Evolutionary conservation across 2,113 vertebrate genomes (phyloP), one percentile per base, ranked within the genome.

Genomic region (Campylomormyrus numenius): DNA sequence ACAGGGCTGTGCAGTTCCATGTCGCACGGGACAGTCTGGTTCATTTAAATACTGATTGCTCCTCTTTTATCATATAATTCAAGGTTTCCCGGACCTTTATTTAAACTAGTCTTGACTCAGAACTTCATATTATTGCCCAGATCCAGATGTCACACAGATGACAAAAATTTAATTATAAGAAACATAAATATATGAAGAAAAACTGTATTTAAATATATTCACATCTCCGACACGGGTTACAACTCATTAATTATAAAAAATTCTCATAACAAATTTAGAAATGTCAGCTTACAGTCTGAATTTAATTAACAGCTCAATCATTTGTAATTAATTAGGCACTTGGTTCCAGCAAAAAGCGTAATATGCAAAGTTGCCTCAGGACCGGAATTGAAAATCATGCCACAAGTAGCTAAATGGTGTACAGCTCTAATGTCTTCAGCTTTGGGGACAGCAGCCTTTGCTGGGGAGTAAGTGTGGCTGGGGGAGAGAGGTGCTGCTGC

Each of bases 301-400:
- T 53, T 87, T 87, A 52, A 87, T 87, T 53, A 87, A 21, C 85
- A 87, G 50, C 27, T 52, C 85, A 87, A 15, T 53, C 85, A 53
- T 35, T 13, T 39, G 27, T 53, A 87, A 87, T 53, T 87, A 52
- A 53, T 87, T 53, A 48, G 39, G 45, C 83, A 24, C 39, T 46
- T n/a, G 24, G 24, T 24, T 85, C 8, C 7, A 85, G 21, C 39
- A 85, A n/a, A 85, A 48, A 85, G 42, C 24, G 48, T 24, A 85
- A n/a, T 85, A 85, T 42, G 7, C 15, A 46, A 48, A 48, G 21
- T 48, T 48, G 35, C 83, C 45, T 48, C 24, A 21, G 45, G 83
- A 85, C 42, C 19, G 9, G 21, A 46, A 48, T 10, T 85, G 83
- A 48, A 85, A 24, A 8, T 46, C 83, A 48, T 5, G 83, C 21